Base-by-base conservation (phyloP, 2,113 vertebrate genomes). In the Cettia cetti region DNA sequence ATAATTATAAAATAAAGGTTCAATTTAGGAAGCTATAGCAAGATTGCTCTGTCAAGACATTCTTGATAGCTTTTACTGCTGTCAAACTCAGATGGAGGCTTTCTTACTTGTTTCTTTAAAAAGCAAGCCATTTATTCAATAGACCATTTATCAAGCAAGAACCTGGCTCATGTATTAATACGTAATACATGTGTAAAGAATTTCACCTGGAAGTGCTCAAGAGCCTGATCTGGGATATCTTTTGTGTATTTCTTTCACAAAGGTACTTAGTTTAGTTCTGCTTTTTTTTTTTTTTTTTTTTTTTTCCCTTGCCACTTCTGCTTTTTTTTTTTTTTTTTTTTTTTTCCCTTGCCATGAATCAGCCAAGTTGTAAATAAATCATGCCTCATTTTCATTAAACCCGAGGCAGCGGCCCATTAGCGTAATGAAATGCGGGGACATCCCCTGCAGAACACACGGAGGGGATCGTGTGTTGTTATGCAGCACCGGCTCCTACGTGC, bases 401-500 rank as follows among this genome's bases (percentile, higher is more conserved):
- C 50, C 59, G 11, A 40, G 66, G 26, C 75, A 53, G 11, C n/a
- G 40, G 30, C 6, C 18, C 20, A 5, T 1, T 19, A 13, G 30
- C 26, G n/a, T 35, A 49, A 56, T 31, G 40, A 44, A 54, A 6
- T 0, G 37, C 1, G n/a, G 27, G 52, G 27, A 4, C 28, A 2
- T 19, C 11, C 28, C 14, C 8, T 6, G 23, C 2, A 15, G 52
- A 23, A 49, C 8, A 4, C 2, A 3, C 1, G 7, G 0, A 4
- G 0, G 6, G 60, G 27, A n/a, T 23, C 35, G 0, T 0, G 9
- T 2, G 1, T 5, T 42, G 5, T 23, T 5, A 0, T 0, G 12
- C 33, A 26, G 49, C 33, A 2, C 26, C 1, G 3, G 26, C 59
- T 65, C 5, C 2, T 4, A 10, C 9, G 0, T 21, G 21, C 3